A percentile compares a stretch with the other conserved stretches of the same genome.
Evolutionary conservation across 2,888 invertebrate species (phyloP).

Genomic region (Idaea biselata): DNA sequence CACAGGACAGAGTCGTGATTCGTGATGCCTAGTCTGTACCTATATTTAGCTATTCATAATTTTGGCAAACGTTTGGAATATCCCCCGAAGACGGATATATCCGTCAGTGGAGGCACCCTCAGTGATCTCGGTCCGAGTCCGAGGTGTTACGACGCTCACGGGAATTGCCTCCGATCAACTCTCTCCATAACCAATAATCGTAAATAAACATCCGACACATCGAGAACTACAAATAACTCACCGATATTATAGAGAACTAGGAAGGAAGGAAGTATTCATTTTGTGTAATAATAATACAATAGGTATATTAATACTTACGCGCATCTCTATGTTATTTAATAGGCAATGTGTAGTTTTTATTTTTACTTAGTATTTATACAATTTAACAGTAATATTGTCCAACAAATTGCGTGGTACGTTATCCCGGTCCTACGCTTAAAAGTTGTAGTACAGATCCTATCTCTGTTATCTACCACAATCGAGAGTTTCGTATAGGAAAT

Average conservation of each 20-base stretch:
- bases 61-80: conserved; percentile 54
- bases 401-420: too few species aligned
- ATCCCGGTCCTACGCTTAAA: too few species aligned
- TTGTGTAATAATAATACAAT: conserved; percentile 9
- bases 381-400: too few species aligned
- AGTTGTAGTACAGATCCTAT: too few species aligned
- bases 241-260: conserved; percentile 37
- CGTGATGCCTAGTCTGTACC: not conserved
- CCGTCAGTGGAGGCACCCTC: conserved; percentile 67
- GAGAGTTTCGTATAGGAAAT: too few species aligned
- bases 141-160: conserved; percentile 75
- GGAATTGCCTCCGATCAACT: conserved; percentile 71
- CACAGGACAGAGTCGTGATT: not conserved
- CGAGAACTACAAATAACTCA: conserved; percentile 38
- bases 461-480: too few species aligned
- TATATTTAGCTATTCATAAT: conserved; percentile 60
- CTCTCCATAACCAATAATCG: conserved; percentile 79
- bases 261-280: conserved; percentile 23
- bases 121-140: conserved; percentile 57
- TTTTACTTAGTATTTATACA: too few species aligned
- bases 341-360: too few species aligned
- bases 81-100: conserved; percentile 76
- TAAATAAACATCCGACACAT: conserved; percentile 67
- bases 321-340: too few species aligned
- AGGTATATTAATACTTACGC: too few species aligned